Conservation (phyloP, 1,140 invertebrate genomes). For the Diachasma alloeum region DNA sequence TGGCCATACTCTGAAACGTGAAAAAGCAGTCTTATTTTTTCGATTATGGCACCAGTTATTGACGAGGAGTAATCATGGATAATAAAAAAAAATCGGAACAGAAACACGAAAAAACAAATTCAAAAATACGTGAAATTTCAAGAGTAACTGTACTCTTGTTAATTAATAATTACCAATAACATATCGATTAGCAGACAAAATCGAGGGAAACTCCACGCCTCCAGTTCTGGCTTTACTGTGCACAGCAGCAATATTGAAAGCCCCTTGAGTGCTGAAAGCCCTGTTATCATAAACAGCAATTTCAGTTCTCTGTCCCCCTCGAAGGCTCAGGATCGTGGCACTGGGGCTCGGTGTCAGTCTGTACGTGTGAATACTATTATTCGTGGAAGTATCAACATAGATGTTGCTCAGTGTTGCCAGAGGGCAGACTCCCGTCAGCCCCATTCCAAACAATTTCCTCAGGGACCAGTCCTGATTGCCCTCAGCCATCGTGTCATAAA, state of each 20-base stretch:
- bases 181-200: slow-evolving; percentile 82
- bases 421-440: slow-evolving; percentile 80
- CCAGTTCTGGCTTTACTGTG: slow-evolving; percentile 62
- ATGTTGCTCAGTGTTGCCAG: slow-evolving; percentile 80
- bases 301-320: slow-evolving; percentile 73
- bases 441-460: slow-evolving; percentile 84
- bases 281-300: slow-evolving; percentile 77
- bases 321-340: slow-evolving; percentile 66
- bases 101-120: too few species aligned
- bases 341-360: slow-evolving; percentile 69
- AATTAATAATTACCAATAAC: slow-evolving; percentile 70
- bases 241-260: slow-evolving; percentile 76
- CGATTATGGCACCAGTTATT: too few species aligned
- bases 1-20: slow-evolving; percentile 72
- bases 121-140: too few species aligned
- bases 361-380: slow-evolving; percentile 67
- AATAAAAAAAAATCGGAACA: too few species aligned
- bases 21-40: too few species aligned
- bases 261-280: slow-evolving; percentile 56
- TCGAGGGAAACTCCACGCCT: slow-evolving; percentile 71
- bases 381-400: slow-evolving; percentile 82
- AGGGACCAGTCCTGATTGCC: slow-evolving; percentile 80
- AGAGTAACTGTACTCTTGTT: too few species aligned
- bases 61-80: too few species aligned
- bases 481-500: slow-evolving; percentile 77